A percentile compares a stretch with the other conserved stretches of the same genome.
Conservation (phyloP, 1,140 invertebrate genomes). For the Campoletis sonorensis region DNA sequence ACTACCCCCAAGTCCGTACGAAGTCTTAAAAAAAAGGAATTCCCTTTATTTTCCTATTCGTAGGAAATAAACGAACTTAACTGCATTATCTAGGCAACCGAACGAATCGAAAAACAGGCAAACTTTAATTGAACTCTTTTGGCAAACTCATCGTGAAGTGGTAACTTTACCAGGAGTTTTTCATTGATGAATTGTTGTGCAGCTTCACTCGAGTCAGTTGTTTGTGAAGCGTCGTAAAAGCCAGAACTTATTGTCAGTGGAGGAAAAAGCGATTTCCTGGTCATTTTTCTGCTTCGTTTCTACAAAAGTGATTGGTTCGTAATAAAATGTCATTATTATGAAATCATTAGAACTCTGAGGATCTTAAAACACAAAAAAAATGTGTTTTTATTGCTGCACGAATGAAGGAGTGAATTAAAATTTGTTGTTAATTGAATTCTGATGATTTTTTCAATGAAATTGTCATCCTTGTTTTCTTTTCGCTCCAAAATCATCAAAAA, state of each 20-base stretch:
- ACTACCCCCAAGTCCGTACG: too few species aligned
- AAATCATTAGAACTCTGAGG: too few species aligned
- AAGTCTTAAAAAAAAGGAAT: not conserved
- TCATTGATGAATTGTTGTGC: not conserved
- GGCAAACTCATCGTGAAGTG: not conserved
- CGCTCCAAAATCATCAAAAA: too few species aligned
- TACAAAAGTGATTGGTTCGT: too few species aligned
- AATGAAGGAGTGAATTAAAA: too few species aligned
- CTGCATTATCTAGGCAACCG: not conserved
- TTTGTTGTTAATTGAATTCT: too few species aligned
- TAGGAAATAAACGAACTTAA: not conserved
- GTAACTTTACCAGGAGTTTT: not conserved
- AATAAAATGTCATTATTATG: too few species aligned
- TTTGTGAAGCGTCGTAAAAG: not conserved
- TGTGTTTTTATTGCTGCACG: too few species aligned
- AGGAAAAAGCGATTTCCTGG: not conserved
- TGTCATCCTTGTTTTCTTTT: too few species aligned
- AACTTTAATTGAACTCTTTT: not conserved
- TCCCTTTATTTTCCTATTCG: not conserved
- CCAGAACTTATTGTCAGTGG: not conserved
- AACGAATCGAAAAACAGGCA: not conserved
- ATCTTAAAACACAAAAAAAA: too few species aligned
- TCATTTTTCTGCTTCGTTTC: too few species aligned
- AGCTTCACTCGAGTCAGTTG: not conserved
- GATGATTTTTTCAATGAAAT: too few species aligned